These are phyloP conservation scores for Gorsachius goisagi DNA, from an alignment of 2,113 vertebrate genomes.

Conservation along the genomic window DNA sequence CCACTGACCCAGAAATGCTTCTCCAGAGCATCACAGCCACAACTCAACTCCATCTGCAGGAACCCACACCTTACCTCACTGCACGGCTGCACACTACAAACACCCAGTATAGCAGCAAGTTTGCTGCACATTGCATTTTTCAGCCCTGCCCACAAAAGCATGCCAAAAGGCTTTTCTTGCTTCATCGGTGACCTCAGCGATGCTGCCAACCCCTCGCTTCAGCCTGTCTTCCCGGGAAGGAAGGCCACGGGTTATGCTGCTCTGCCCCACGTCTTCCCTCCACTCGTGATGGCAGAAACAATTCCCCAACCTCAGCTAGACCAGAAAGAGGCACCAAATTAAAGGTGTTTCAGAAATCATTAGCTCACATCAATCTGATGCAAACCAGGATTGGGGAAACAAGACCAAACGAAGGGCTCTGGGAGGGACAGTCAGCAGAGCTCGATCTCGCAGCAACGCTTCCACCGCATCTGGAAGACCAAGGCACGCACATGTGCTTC, in stretches of 20 bases:
- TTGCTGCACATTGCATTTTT: not conserved
- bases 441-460: not conserved
- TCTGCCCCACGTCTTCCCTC: not conserved
- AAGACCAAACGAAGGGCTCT: not conserved
- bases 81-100: not conserved
- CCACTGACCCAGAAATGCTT: not conserved
- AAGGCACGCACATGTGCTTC: not conserved
- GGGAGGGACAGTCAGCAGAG: not conserved
- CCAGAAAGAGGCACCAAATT: not conserved
- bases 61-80: not conserved
- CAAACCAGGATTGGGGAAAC: not conserved
- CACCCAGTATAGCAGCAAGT: not conserved
- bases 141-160: not conserved
- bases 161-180: not conserved
- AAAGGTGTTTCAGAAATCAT: slow-evolving; percentile 29
- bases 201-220: not conserved
- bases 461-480: not conserved
- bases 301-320: not conserved
- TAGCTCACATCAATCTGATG: not conserved
- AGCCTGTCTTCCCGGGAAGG: not conserved
- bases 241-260: not conserved
- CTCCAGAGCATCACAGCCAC: not conserved
- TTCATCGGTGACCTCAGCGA: not conserved
- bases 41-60: not conserved
- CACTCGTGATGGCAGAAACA: not conserved